Base-by-base conservation (phyloP, 2,797 vertebrate species). In the Ceyx erithaca region DNA sequence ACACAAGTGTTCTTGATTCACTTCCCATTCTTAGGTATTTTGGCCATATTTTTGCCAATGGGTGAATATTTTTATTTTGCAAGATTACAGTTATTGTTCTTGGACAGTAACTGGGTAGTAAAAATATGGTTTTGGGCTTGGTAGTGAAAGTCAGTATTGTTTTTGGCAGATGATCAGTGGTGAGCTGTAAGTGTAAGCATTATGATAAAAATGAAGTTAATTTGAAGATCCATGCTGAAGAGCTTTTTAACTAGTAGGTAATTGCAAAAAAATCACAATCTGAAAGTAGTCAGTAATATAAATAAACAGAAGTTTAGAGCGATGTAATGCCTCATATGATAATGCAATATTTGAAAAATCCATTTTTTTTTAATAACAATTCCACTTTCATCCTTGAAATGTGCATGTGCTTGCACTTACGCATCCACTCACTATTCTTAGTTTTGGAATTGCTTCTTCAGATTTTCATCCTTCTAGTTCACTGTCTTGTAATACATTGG, bases 1-100 rank as follows among this genome's bases (percentile, higher is more conserved):
- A 61, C 20, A 13, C 5, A 45, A 86, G 9, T 68, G 12, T 78
- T 92, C 51, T 90, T 85, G 35, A 72, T 78, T 90, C 55, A 22
- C 7, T 89, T 87, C 62, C 28, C 37, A 21, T 87, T 87, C 46
- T 80, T 68, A 43, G 45, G 35, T 85, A 71, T 95, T 85, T 73
- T 83, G 37, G 41, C 49, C 9, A 4, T 55, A 13, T 17, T 89
- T 88, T 77, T 87, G 26, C 57, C 49, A 61, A 4, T 28, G 52
- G 26, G n/a, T 77, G 90, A 51, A 68, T 64, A 54, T 15, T 82
- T 92, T 79, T 86, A 6, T 83, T 93, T 90, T 85, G 80, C 31
- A 43, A 51, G n/a, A 58, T 75, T 61, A 23, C 10, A 41, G 21
- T 80, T 90, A 82, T 64, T 92, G 49, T 73, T 93, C 54, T 90